Conservation (phyloP, 1,140 invertebrate genomes). For the Pseudomyrmex concolor region DNA sequence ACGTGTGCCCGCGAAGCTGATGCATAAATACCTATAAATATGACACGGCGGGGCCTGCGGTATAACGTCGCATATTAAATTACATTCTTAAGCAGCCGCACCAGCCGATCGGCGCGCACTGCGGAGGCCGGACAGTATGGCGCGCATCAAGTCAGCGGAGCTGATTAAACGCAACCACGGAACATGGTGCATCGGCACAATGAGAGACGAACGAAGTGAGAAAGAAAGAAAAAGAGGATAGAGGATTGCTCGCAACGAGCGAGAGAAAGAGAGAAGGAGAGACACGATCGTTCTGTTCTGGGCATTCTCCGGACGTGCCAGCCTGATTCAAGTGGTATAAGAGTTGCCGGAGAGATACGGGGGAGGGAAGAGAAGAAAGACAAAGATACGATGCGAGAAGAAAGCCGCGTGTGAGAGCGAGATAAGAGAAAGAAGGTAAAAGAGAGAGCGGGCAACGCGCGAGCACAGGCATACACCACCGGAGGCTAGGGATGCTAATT, state of each 20-base stretch:
- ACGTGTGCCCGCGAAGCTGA: slow-evolving; percentile 71
- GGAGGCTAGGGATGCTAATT: slow-evolving; percentile 80
- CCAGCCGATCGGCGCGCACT: slow-evolving; percentile 39
- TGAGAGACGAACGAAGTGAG: slow-evolving; percentile 25
- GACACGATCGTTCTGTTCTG: slow-evolving; percentile 38
- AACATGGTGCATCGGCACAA: slow-evolving; percentile 41
- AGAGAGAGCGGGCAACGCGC: slow-evolving; percentile 11
- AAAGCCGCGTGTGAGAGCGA: too few species aligned
- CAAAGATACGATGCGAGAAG: not conserved
- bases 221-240: slow-evolving; percentile 6
- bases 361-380: not conserved
- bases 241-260: not conserved
- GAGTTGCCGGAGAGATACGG: slow-evolving; percentile 31
- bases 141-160: slow-evolving; percentile 73
- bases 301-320: slow-evolving; percentile 45
- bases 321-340: slow-evolving; percentile 34
- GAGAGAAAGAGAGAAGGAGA: slow-evolving; percentile 26
- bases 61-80: slow-evolving; percentile 80
- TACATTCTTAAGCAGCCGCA: slow-evolving; percentile 78
- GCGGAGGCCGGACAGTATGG: slow-evolving; percentile 57
- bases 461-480: slow-evolving; percentile 60
- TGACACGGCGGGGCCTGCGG: slow-evolving; percentile 73
- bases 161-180: slow-evolving; percentile 77
- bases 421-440: not conserved
- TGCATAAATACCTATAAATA: slow-evolving; percentile 80